Evolutionary conservation across 1,140 invertebrate genomes (phyloP), one percentile per base, ranked within the genome.

Genomic region (Vollenhovia emeryi): DNA sequence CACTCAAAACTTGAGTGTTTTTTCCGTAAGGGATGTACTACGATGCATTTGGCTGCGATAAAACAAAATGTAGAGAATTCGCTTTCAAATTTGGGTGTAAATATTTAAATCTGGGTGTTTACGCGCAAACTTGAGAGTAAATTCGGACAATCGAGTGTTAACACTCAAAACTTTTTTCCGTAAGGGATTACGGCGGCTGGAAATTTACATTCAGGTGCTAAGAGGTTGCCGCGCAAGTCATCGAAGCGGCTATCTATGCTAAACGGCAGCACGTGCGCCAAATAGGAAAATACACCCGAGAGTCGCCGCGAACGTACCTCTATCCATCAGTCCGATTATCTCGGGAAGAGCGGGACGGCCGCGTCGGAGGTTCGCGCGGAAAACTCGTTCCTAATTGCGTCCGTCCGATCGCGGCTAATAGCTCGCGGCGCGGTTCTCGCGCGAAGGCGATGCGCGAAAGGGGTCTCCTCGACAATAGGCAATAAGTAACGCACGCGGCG

Each of bases 401-500:
- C 76, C 40, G 36, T 73, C 62, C 13, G 62, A 66, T 66, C 36
- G 24, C n/a, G 87, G 84, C 87, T 89, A 89, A 89, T 88, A 89
- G 87, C 45, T 88, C n/a, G 74, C 55, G 64, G 52, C n/a, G 74
- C 75, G 43, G 45, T 48, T 80, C 73, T 43, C 66, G 66, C 57
- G 74, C 52, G 57, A 84, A 18, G 52, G 82, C 87, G 87, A 89
- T 74, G 73, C 74, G 79, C 88, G 55, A 64, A 33, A 18, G 60
- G 57, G 40, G n/a, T n/a, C n/a, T 69, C 50, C n/a, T 40, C 73
- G 88, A 90, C 89, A 90, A 90, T 90, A 73, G 89, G 86, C 88
- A 88, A 90, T 90, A 90, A 90, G 84, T 90, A 90, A 90, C 84
- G 57, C 69, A 84, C 86, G 43, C 50, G 48, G n/a, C 36, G 78